These are phyloP conservation scores for Eristalinus sepulchralis DNA, from an alignment of 2,888 invertebrate genomes.

Conservation along the genomic window DNA sequence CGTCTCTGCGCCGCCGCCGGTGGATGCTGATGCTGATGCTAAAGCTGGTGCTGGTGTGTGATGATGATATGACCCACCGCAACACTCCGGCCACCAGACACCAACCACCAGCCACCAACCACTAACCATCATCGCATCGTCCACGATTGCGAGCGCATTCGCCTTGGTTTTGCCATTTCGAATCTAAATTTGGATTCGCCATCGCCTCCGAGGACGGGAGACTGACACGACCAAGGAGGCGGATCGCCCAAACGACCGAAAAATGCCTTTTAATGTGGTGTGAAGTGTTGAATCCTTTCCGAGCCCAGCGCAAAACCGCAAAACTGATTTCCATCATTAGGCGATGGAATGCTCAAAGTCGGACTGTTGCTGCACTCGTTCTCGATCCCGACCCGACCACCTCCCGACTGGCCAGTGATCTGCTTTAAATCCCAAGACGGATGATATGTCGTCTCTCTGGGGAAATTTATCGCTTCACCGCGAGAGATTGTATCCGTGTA, in stretches of 20 bases:
- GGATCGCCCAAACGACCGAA: slow-evolving; percentile 55
- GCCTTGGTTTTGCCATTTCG: slow-evolving; percentile 11
- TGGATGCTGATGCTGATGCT: background rate
- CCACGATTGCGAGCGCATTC: slow-evolving; percentile 6
- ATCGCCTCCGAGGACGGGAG: background rate
- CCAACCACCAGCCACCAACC: too few relatives aligned
- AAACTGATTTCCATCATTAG: slow-evolving; percentile 70
- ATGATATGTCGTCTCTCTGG: slow-evolving; percentile 68
- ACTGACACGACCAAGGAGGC: slow-evolving; percentile 40
- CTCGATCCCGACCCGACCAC: background rate
- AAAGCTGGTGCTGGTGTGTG: slow-evolving; percentile 12
- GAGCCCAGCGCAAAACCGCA: slow-evolving; percentile 54
- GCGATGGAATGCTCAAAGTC: slow-evolving; percentile 58
- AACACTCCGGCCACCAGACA: slow-evolving; percentile 46
- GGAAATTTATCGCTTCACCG: slow-evolving; percentile 68
- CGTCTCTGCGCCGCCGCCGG: background rate
- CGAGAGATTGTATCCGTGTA: slow-evolving; percentile 61
- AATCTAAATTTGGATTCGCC: slow-evolving; percentile 61
- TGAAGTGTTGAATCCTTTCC: slow-evolving; percentile 65
- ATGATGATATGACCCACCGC: slow-evolving; percentile 69
- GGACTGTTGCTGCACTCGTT: slow-evolving; percentile 4
- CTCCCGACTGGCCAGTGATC: slow-evolving; percentile 24
- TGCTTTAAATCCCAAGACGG: slow-evolving; percentile 64
- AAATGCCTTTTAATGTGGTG: slow-evolving; percentile 64
- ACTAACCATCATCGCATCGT: slow-evolving; percentile 50